Percentiles rank a stretch among this genome's conserved stretches.
Conservation (phyloP, 2,888 invertebrate genomes). For the Escarpia spicata region DNA sequence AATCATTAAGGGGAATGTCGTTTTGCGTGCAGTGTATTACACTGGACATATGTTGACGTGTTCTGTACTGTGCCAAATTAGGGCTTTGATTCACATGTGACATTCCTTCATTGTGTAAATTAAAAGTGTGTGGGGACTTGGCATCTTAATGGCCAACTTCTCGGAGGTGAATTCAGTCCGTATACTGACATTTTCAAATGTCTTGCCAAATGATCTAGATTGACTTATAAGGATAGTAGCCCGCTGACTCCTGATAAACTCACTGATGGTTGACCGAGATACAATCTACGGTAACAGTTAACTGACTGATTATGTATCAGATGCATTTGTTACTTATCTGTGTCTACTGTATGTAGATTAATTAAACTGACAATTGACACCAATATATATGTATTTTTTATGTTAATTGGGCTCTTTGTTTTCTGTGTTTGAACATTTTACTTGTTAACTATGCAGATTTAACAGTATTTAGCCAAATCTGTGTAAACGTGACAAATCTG, state of each 20-base stretch:
- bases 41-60: neutral
- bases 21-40: too few relatives aligned
- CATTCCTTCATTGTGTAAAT: neutral
- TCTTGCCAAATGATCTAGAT: conserved; percentile 11
- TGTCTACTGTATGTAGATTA: too few relatives aligned
- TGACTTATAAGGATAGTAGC: neutral
- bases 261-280: neutral
- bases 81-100: neutral
- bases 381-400: too few relatives aligned
- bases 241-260: neutral
- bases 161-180: neutral
- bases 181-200: neutral
- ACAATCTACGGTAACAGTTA: neutral
- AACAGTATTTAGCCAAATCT: too few relatives aligned
- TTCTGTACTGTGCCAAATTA: neutral
- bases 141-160: neutral
- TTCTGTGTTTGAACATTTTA: too few relatives aligned
- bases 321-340: too few relatives aligned
- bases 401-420: too few relatives aligned
- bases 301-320: neutral
- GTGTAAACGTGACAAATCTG: too few relatives aligned
- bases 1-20: neutral
- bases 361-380: too few relatives aligned
- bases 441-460: too few relatives aligned
- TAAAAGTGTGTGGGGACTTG: neutral